A percentile compares a stretch with the other conserved stretches of the same genome.
These are phyloP conservation scores for Cirrhinus mrigala DNA, from an alignment of 2,797 vertebrate genomes.

Conservation along the genomic window DNA sequence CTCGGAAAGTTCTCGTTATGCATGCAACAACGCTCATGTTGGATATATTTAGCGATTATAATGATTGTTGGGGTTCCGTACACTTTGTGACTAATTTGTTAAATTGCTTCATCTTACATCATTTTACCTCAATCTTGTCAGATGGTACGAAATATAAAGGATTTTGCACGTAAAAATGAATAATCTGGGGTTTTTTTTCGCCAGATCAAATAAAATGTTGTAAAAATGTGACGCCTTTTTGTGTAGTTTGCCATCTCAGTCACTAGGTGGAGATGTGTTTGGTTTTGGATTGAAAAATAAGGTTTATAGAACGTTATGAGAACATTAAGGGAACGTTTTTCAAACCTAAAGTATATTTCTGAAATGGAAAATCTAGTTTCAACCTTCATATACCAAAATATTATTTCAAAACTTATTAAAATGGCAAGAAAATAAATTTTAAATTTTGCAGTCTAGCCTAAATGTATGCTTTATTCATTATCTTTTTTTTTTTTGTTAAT, in stretches of 20 bases:
- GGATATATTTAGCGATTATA: background rate
- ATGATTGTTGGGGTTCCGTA: background rate
- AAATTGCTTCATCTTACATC: background rate
- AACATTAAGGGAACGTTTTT: no score
- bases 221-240: background rate
- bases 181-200: background rate
- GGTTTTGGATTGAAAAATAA: background rate
- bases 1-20: background rate
- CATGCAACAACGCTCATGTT: background rate
- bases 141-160: background rate
- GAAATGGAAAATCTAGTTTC: background rate
- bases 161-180: background rate
- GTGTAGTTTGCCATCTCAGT: background rate
- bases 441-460: background rate
- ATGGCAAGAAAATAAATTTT: background rate
- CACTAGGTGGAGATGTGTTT: background rate
- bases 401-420: background rate
- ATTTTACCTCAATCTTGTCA: background rate
- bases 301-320: background rate
- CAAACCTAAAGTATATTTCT: background rate
- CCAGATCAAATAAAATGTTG: background rate
- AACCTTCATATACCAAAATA: background rate
- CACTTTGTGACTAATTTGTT: background rate
- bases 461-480: background rate
- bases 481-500: no score